A percentile compares a stretch with the other conserved stretches of the same genome.
Conservation (phyloP, 2,888 invertebrate species). For the Phengaris arion region DNA sequence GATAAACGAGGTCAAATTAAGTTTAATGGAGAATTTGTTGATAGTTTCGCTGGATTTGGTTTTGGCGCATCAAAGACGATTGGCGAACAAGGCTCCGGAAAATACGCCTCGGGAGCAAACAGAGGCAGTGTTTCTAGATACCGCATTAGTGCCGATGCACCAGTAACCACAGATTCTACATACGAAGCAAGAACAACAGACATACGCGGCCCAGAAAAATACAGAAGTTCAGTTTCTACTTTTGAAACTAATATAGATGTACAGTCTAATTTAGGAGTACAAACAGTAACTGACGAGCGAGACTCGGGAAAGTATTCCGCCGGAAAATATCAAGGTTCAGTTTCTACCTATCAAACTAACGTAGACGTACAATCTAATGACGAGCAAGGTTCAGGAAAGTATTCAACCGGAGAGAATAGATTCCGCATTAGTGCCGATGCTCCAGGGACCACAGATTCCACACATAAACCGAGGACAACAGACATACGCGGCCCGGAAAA, state of each 20-base stretch:
- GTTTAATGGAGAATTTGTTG: slow-evolving; percentile 8
- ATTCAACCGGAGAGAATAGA: not conserved
- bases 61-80: not conserved
- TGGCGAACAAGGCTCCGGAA: not conserved
- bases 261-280: slow-evolving; percentile 2
- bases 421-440: not conserved
- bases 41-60: slow-evolving; percentile 5
- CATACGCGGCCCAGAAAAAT: slow-evolving; percentile 7
- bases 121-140: not conserved
- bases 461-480: not conserved
- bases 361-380: not conserved
- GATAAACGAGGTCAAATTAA: slow-evolving; percentile 4
- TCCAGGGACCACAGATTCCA: not conserved
- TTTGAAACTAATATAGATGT: not conserved
- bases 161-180: slow-evolving; percentile 12
- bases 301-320: not conserved
- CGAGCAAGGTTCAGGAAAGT: not conserved
- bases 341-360: not conserved
- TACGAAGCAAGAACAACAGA: slow-evolving; percentile 4
- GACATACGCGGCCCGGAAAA: not conserved
- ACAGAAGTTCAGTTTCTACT: not conserved
- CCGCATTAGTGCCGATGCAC: not conserved
- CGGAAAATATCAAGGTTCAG: not conserved
- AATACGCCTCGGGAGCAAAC: not conserved
- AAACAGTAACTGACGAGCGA: not conserved